Evolutionary conservation across 2,888 invertebrate genomes (phyloP).

Genomic region (Peribatodes rhomboidaria): DNA sequence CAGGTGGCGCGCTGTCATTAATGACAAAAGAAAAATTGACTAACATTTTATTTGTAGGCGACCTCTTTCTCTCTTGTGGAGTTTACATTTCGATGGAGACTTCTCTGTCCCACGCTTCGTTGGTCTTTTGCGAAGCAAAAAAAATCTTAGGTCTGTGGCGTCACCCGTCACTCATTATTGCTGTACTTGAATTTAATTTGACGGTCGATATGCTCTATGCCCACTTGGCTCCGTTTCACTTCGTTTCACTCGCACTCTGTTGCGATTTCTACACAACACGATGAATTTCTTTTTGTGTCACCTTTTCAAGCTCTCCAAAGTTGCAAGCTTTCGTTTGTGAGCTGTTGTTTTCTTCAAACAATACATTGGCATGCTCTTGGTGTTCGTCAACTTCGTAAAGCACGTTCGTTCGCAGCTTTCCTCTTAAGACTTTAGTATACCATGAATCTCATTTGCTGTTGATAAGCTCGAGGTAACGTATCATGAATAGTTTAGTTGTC

Average conservation of each 20-base stretch:
- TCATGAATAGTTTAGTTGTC: neutral
- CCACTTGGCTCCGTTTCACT: slow-evolving; percentile 78
- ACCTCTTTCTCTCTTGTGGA: no score
- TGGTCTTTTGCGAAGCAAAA: no score
- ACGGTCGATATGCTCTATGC: slow-evolving; percentile 79
- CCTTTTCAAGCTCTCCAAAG: slow-evolving; percentile 50
- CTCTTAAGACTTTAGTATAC: neutral
- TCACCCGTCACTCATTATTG: slow-evolving; percentile 58
- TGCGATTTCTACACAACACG: slow-evolving; percentile 71
- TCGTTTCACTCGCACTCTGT: slow-evolving; percentile 71
- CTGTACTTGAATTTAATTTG: slow-evolving; percentile 78
- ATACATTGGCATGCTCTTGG: slow-evolving; percentile 20
- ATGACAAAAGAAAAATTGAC: no score
- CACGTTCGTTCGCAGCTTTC: slow-evolving; percentile 17
- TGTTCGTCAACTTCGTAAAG: slow-evolving; percentile 20
- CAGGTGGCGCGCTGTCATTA: no score
- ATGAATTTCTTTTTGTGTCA: slow-evolving; percentile 69
- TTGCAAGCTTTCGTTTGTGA: slow-evolving; percentile 38
- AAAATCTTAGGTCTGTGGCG: no score
- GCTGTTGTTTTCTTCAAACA: slow-evolving; percentile 14
- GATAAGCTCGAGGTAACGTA: neutral
- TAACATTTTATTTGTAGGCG: no score
- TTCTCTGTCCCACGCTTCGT: no score
- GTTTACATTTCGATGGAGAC: no score
- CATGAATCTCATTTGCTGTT: neutral